Evolutionary conservation across 2,113 vertebrate genomes (phyloP).

Genomic region (Toxostoma redivivum): DNA sequence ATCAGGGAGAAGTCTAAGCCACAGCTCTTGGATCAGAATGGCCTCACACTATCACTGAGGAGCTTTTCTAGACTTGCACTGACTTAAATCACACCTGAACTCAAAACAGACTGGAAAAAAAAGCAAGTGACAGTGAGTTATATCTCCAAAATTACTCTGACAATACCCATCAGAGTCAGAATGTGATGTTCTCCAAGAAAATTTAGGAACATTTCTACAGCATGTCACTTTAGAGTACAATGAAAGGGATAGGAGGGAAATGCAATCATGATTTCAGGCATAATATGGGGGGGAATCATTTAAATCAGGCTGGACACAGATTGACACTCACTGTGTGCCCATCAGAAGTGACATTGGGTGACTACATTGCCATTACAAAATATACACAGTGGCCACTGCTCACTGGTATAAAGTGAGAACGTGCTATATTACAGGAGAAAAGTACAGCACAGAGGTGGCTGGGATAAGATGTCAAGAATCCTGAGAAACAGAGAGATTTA

Average conservation of each 20-base stretch:
- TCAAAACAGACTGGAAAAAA: not conserved
- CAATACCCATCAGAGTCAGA: not conserved
- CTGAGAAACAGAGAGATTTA: not conserved
- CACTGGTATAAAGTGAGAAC: not conserved
- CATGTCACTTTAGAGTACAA: not conserved
- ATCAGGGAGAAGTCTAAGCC: not conserved
- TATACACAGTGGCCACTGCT: not conserved
- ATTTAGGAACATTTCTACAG: not conserved
- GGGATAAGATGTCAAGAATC: not conserved
- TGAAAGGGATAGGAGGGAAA: fast-evolving
- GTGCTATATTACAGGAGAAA: not conserved
- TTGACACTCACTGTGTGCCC: not conserved
- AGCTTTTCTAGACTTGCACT: not conserved
- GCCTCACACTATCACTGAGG: not conserved
- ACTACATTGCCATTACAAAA: not conserved
- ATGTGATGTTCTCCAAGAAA: not conserved
- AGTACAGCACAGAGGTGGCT: not conserved
- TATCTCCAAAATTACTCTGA: not conserved
- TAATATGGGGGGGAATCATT: not conserved
- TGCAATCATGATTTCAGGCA: fast-evolving
- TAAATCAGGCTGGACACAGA: not conserved
- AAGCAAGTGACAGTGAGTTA: not conserved
- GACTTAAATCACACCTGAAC: not conserved
- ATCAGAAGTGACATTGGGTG: not conserved
- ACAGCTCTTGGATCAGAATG: not conserved